Evolutionary conservation across 2,888 invertebrate species (phyloP).

Genomic region (Cotesia congregata): DNA sequence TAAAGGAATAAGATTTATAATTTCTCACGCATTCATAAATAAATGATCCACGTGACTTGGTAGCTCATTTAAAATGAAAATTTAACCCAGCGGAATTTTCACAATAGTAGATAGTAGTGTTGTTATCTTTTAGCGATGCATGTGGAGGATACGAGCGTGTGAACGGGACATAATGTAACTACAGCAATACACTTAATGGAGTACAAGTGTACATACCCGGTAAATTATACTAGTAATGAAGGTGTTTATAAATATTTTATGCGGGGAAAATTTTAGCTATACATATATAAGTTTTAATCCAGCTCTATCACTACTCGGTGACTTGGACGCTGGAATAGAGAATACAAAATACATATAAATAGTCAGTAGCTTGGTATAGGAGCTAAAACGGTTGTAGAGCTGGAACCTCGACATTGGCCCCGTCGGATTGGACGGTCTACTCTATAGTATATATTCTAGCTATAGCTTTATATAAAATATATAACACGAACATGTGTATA

Average conservation of each 20-base stretch:
- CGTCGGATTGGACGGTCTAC: constrained; percentile 35
- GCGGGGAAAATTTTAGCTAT: not conserved
- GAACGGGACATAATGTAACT: constrained; percentile 19
- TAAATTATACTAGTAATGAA: not conserved
- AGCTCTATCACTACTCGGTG: not conserved
- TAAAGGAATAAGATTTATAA: constrained; percentile 7
- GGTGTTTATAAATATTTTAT: not conserved
- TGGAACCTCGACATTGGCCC: constrained; percentile 46
- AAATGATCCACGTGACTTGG: constrained; percentile 33
- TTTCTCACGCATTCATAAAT: not conserved
- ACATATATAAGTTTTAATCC: not conserved
- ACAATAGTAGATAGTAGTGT: constrained; percentile 19
- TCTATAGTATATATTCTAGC: not conserved
- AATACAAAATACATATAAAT: constrained; percentile 46
- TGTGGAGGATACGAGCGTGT: constrained; percentile 28
- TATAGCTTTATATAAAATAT: constrained; percentile 13
- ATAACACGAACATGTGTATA: constrained; percentile 22
- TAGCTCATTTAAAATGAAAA: constrained; percentile 40
- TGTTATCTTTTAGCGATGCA: not conserved
- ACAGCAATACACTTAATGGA: not conserved
- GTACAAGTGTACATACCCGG: not conserved
- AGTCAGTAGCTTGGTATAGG: constrained; percentile 26
- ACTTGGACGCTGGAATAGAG: constrained; percentile 6
- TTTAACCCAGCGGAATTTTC: constrained; percentile 26
- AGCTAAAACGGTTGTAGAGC: constrained; percentile 37